Base-by-base conservation (phyloP, 2,888 invertebrate genomes). In the Xestia sexstrigata region DNA sequence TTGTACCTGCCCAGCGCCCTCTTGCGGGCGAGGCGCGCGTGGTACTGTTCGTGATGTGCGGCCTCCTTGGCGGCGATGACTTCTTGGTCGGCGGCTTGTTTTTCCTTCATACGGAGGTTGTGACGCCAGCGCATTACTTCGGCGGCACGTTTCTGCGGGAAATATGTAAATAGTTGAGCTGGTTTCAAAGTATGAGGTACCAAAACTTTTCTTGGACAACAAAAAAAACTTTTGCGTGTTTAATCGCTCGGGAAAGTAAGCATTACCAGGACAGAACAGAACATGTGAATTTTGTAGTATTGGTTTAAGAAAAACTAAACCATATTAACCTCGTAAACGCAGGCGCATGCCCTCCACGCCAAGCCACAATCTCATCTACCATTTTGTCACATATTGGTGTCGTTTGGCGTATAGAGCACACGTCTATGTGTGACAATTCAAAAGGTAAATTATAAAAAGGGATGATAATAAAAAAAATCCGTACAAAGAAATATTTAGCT, bases 111-210 rank as follows among this genome's bases (percentile, higher is more conserved):
- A 58, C 97, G 95, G 88, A 97, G 96, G 23, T 94, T 93, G 89
- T 97, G 95, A 1, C 99, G 97, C 92, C 97, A 97, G 65, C 96
- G 96, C 83, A 98, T 95, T 8, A 98, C 98, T 81, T 97, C 97
- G 86, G 97, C 95, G 0, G 98, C 98, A 79, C 97, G 97, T 95
- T 97, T 98, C 97, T 98, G 85, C 15, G 42, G 8, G 60, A 9
- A 35, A 30, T 30, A 9, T 62, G 62, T 35, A 30, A 30, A 30
- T 30, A 30, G 60, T 30, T 60, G 17, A 30, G 60, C 60, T 60
- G 30, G 17, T 30, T 30, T 60, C 30, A 30, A 30, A 60, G 30
- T 30, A 30, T 30, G 9, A 30, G 17, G 8, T 1, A 17, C 4
- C 4, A 1, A 11, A 60, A 30, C 15, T 0, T 26, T 30, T 7